Conservation (phyloP, 2,113 vertebrate genomes). For the Peucedramus taeniatus region DNA sequence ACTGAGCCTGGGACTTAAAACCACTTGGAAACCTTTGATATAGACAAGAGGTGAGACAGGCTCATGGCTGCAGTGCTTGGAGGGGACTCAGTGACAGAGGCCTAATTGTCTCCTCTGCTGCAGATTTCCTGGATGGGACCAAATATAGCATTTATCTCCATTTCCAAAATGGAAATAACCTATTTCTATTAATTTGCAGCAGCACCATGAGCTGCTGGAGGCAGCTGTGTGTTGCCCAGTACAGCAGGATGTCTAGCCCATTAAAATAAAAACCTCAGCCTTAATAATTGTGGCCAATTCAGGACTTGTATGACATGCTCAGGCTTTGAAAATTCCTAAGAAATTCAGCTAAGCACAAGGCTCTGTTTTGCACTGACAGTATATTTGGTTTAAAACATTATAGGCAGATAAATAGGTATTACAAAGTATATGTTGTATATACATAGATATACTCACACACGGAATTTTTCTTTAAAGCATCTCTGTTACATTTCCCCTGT, state of each 20-base stretch:
- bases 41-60: background rate
- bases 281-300: background rate
- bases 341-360: background rate
- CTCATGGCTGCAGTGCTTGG: background rate
- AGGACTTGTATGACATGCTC: background rate
- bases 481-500: constrained; percentile 24
- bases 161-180: constrained; percentile 10
- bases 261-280: background rate
- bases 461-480: background rate
- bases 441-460: background rate
- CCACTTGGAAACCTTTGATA: background rate
- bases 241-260: background rate
- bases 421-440: background rate
- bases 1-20: background rate
- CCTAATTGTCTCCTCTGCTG: background rate
- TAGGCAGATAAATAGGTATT: constrained; percentile 5
- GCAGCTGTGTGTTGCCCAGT: background rate
- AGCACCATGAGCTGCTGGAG: background rate
- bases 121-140: background rate
- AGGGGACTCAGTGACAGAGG: background rate
- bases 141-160: background rate
- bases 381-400: constrained; percentile 4
- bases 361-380: background rate
- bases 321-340: background rate
- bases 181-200: background rate